Base-by-base conservation (phyloP, 2,113 vertebrate species). In the Mesocricetus auratus region DNA sequence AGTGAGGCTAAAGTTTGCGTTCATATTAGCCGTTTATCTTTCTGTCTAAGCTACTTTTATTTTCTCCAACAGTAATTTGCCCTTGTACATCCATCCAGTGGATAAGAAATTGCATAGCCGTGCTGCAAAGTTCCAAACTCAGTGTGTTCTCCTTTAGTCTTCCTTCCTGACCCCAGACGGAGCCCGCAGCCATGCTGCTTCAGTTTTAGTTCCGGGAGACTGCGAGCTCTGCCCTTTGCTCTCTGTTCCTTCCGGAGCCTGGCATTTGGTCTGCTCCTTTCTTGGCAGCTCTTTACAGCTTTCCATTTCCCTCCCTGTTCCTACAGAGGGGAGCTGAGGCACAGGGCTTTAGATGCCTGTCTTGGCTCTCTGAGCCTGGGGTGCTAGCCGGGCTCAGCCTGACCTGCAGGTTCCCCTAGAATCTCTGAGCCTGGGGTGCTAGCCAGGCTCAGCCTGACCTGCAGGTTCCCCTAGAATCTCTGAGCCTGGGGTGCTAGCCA, bases 51-150 rank as follows among this genome's bases (percentile, higher is more conserved):
- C 45, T 82, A 21, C 17, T 64, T 0, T 39, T 89, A 10, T 21
- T 69, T 88, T 26, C 69, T 26, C 53, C 24, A 85, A 69, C 19
- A 45, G 53, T 91, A 17, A 79, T 29, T 50, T 77, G 31, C 53
- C 53, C 45, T 62, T 56, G 5, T 33, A 11, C 31, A 50, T 82
- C 75, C 87, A 53, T 64, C 39, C n/a, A 62, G 42, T 21, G 78
- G 53, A 64, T 64, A n/a, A 68, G 66, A 95, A 93, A 82, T n/a
- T 94, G 56, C 47, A 42, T 91, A 68, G 58, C 47, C 56, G 53
- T 91, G 62, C 47, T 75, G 9, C 2, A 29, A 53, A 81, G n/a
- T 50, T 50, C 53, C 33, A 11, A 89, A 73, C 45, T 64, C 87
- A 22, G 7, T 36, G 2, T 89, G 66, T 93, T 96, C 56, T 90